Conservation (phyloP, 1,140 invertebrate species). For the Trichonephila clavata region DNA sequence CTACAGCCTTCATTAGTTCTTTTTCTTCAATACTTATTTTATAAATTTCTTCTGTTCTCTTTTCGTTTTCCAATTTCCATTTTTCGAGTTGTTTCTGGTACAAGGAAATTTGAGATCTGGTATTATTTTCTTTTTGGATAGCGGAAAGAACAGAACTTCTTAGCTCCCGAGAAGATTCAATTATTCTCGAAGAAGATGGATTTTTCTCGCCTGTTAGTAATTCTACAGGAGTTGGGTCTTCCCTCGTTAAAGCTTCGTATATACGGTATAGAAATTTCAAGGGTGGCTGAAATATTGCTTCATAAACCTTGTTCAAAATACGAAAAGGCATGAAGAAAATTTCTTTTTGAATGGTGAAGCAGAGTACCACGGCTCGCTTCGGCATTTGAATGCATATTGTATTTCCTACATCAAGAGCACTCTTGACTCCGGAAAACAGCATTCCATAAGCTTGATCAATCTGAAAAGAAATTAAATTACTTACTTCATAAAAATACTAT, state of each 20-base stretch:
- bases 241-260: neutral
- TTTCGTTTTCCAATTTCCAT: conserved; percentile 37
- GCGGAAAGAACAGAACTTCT: neutral
- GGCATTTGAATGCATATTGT: conserved; percentile 49
- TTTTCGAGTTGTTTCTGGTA: conserved; percentile 39
- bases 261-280: neutral
- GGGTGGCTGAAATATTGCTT: neutral
- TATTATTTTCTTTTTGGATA: neutral
- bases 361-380: neutral
- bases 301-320: neutral
- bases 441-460: neutral
- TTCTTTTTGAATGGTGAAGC: conserved; percentile 22
- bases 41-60: conserved; percentile 38
- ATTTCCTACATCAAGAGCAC: neutral
- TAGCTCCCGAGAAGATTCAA: neutral
- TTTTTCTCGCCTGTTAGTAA: conserved; percentile 32
- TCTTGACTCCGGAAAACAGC: conserved; percentile 2
- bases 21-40: conserved; percentile 20
- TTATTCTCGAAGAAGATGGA: neutral
- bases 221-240: neutral
- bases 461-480: neutral
- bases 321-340: conserved; percentile 31
- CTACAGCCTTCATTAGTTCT: conserved; percentile 39
- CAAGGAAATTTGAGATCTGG: neutral
- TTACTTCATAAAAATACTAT: neutral